Evolutionary conservation across 35 echinoderm and acorn worm species (phyloP), one percentile per base, ranked within the genome.

Genomic region (Stichopus chloronotus): DNA sequence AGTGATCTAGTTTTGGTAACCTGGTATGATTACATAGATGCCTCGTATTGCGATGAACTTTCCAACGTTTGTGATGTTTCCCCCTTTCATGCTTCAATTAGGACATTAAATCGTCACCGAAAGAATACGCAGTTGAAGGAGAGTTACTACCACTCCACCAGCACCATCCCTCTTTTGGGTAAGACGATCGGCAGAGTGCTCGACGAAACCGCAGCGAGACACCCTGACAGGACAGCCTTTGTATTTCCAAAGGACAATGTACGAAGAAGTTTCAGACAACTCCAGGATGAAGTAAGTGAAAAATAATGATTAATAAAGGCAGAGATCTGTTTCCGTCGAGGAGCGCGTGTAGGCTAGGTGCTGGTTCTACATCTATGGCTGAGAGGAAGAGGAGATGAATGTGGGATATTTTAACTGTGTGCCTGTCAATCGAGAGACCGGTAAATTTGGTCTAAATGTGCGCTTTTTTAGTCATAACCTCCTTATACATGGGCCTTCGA

Each of bases 141-240:
- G 58, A 98, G 97, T 88, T 98, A 98, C 88, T 86, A 91, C 55
- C 97, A 98, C 56, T 59, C 77, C 5, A 24, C 58, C 19, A 68
- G 69, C 4, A 57, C 58, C 5, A 55, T 81, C 1, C 95, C 95
- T 5, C 92, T 98, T 5, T 53, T 94, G 16, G 97, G 95, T 0
- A 94, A 96, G 74, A 98, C 97, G 12, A 94, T 98, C 59, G 95
- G 97, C 4, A 63, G 92, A 59, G 69, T 72, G 17, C 19, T 98
- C 12, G 97, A 98, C 63, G 93, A 96, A 22, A 94, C 94, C 20
- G 92, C 93, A 4, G 95, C 94, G 25, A 83, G 91, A 13, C 90
- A 83, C 56, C 93, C 93, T 14, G 97, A 98, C 63, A 88, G 92
- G 24, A 81, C 84, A 20, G 95, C 97, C 5, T 79, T 91, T 30